Evolutionary conservation across 2,797 vertebrate genomes (phyloP).

Genomic region (Vespertilio murinus): DNA sequence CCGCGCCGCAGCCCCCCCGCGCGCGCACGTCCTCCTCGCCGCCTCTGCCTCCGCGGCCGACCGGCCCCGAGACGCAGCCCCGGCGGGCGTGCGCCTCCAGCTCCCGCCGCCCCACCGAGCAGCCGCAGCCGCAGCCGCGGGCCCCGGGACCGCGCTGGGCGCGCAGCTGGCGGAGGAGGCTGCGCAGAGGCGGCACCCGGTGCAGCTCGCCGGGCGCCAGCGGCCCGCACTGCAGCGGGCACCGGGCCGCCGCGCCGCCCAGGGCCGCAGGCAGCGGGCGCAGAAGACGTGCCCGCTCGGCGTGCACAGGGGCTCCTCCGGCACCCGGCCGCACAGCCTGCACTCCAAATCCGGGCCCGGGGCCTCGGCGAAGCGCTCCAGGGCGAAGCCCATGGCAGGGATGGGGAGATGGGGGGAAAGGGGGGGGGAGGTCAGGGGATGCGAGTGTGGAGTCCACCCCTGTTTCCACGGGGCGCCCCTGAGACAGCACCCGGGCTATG

Average conservation of each 20-base stretch:
- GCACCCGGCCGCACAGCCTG: slow-evolving; percentile 93
- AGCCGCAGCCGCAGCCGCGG: slow-evolving; percentile 91
- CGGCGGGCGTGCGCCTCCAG: slow-evolving; percentile 90
- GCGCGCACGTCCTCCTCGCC: neutral
- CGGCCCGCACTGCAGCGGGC: slow-evolving; percentile 83
- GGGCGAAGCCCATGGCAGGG: slow-evolving; percentile 92
- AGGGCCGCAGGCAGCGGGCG: slow-evolving; percentile 94
- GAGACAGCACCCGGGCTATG: neutral
- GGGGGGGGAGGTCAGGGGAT: neutral
- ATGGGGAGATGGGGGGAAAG: neutral
- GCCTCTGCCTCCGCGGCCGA: neutral
- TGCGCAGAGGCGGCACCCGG: slow-evolving; percentile 93
- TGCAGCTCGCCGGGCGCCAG: slow-evolving; percentile 85
- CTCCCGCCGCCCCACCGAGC: slow-evolving; percentile 89
- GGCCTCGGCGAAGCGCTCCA: slow-evolving; percentile 93
- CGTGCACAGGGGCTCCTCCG: slow-evolving; percentile 94
- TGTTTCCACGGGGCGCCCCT: neutral
- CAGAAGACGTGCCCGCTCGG: slow-evolving; percentile 97
- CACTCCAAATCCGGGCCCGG: slow-evolving; percentile 95
- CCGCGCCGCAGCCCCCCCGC: slow-evolving; percentile 56
- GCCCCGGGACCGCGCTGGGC: slow-evolving; percentile 91
- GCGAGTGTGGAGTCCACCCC: no score
- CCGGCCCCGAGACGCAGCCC: slow-evolving; percentile 80
- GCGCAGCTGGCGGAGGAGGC: slow-evolving; percentile 94
- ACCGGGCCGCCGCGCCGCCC: slow-evolving; percentile 94